Percentiles rank a stretch among this genome's conserved stretches.
Evolutionary conservation across 2,888 invertebrate species (phyloP).

Genomic region (Trissoscelio sp.): DNA sequence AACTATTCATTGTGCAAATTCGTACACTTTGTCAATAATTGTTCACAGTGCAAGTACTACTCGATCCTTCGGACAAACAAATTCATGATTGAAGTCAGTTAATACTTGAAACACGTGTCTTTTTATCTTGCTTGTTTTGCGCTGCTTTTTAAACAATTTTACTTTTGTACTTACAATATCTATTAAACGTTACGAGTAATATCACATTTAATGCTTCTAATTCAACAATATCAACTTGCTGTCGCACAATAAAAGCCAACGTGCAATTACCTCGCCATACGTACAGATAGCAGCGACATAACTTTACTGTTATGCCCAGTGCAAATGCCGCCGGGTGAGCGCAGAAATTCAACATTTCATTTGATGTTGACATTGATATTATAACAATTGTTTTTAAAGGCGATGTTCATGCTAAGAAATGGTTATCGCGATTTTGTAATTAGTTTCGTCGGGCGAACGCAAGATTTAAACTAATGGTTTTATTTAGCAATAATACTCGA

Average conservation of each 20-base stretch:
- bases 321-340: constrained; percentile 25
- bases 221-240: constrained; percentile 65
- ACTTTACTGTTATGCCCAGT: constrained; percentile 37
- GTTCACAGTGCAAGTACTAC: background rate
- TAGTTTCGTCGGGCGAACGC: constrained; percentile 5
- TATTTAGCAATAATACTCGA: constrained; percentile 1
- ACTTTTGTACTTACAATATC: constrained; percentile 38
- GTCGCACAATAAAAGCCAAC: constrained; percentile 63
- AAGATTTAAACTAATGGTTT: constrained; percentile 3
- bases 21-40: background rate
- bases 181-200: constrained; percentile 54
- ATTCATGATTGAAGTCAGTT: constrained; percentile 10
- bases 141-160: constrained; percentile 49
- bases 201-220: constrained; percentile 58
- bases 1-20: background rate
- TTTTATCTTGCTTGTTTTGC: constrained; percentile 5
- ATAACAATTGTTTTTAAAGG: constrained; percentile 54
- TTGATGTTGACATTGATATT: constrained; percentile 50
- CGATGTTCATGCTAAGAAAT: constrained; percentile 10
- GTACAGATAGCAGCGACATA: constrained; percentile 39
- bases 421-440: constrained; percentile 31
- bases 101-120: constrained; percentile 14
- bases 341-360: constrained; percentile 42
- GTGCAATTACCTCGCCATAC: constrained; percentile 58
- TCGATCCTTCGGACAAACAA: background rate